Evolutionary conservation across 2,888 invertebrate genomes (phyloP).

Genomic region (Gasteruption jaculator): DNA sequence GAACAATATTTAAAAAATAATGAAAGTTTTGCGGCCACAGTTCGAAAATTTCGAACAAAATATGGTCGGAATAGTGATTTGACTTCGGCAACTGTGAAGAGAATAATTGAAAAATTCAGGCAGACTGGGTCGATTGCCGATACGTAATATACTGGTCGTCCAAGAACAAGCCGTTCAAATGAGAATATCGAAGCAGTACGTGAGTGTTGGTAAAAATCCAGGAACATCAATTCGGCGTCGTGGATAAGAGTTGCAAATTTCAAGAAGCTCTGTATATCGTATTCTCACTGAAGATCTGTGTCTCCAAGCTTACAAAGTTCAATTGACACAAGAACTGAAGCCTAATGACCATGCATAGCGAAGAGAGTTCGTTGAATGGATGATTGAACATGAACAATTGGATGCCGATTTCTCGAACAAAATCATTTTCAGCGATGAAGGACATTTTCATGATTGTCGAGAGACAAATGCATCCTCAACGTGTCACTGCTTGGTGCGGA

Average conservation of each 20-base stretch:
- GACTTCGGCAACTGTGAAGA: slow-evolving; percentile 33
- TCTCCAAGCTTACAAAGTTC: slow-evolving; percentile 30
- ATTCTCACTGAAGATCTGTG: slow-evolving; percentile 29
- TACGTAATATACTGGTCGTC: slow-evolving; percentile 25
- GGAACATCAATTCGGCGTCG: slow-evolving; percentile 33
- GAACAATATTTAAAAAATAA: slow-evolving; percentile 23
- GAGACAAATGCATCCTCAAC: slow-evolving; percentile 28
- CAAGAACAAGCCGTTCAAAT: slow-evolving; percentile 26
- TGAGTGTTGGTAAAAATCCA: slow-evolving; percentile 32
- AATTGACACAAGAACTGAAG: slow-evolving; percentile 32
- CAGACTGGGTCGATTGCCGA: slow-evolving; percentile 34
- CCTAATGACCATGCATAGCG: slow-evolving; percentile 28
- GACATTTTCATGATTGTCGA: slow-evolving; percentile 32
- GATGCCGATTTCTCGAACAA: slow-evolving; percentile 24
- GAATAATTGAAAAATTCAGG: slow-evolving; percentile 32
- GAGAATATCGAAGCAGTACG: slow-evolving; percentile 26
- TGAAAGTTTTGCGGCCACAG: slow-evolving; percentile 25
- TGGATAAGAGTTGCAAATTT: slow-evolving; percentile 28
- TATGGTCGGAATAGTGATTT: slow-evolving; percentile 32
- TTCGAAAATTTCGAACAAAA: slow-evolving; percentile 27
- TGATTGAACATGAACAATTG: slow-evolving; percentile 20
- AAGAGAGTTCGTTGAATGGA: slow-evolving; percentile 26
- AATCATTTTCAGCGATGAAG: slow-evolving; percentile 27
- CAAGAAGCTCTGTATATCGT: slow-evolving; percentile 28
- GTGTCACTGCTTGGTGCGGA: slow-evolving; percentile 43